Base-by-base conservation (phyloP, 2,888 invertebrate genomes). In the Hydriomena furcata region DNA sequence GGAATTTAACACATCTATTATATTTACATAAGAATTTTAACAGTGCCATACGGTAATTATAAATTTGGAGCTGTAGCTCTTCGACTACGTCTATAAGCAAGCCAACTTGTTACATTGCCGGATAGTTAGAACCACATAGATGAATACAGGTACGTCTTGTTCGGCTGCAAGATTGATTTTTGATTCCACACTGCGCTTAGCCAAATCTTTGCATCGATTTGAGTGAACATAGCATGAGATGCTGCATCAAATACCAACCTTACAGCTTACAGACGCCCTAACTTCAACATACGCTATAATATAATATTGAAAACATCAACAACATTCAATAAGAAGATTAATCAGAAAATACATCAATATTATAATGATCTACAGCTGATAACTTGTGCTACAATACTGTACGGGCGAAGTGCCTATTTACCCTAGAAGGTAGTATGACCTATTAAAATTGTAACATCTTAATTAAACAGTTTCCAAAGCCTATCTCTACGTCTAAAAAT, bases 21-120 rank as follows among this genome's bases (percentile, higher is more conserved):
- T 89, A 88, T 89, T 89, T 89, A 89, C 87, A 89, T 80, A 85
- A 79, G 78, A 88, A 84, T 82, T 84, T 84, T 82, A 89, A 90
- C 89, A 89, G 89, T 89, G 89, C 85, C 74, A 78, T 85, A 81
- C 77, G 76, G 80, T 77, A 77, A 79, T 76, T 76, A 80, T 73
- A 85, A 71, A 82, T 73, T 70, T 67, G 66, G 80, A 84, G 82
- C 79, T 82, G 82, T 71, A 66, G 81, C 82, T 76, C 82, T 55
- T 50, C 59, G 51, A 64, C 65, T 58, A 62, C 52, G 65, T 69
- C 56, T 40, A 63, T 73, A 83, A 84, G 81, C 81, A 79, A 87
- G 84, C 71, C 73, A 70, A 73, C 68, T 73, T 55, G 63, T 71
- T 73, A 73, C 61, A 77, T 78, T 81, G 84, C 84, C 84, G 83